Evolutionary conservation across 1,140 invertebrate genomes (phyloP).

Genomic region (Drosophila bocki): DNA sequence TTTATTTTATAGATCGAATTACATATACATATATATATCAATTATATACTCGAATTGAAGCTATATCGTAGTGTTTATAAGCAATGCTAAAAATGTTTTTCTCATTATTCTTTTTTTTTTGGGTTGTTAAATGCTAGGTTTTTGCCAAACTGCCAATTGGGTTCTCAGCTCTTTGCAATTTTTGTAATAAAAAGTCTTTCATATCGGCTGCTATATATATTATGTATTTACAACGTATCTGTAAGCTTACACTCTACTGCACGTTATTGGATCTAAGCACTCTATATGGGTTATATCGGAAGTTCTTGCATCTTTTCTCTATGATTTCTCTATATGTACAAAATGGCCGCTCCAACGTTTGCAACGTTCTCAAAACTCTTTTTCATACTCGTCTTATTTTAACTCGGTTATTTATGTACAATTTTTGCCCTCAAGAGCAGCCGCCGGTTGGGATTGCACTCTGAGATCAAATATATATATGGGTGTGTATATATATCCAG

Average conservation of each 20-base stretch:
- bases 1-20: conserved; percentile 20
- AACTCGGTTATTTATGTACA: conserved; percentile 20
- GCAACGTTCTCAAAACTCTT: conserved; percentile 48
- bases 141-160: conserved; percentile 42
- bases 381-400: too few relatives aligned
- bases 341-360: conserved; percentile 60
- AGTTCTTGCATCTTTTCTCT: conserved; percentile 41
- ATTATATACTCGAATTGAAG: conserved; percentile 58
- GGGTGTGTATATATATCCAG: conserved; percentile 2
- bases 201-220: conserved; percentile 39
- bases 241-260: conserved; percentile 41
- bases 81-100: conserved; percentile 65
- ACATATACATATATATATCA: conserved; percentile 24
- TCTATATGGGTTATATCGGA: conserved; percentile 43
- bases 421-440: conserved; percentile 30
- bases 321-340: conserved; percentile 46
- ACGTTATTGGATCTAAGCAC: conserved; percentile 42
- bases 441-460: conserved; percentile 72
- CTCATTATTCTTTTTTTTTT: conserved; percentile 3
- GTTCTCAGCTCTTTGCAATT: conserved; percentile 17
- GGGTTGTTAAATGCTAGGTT: conserved; percentile 63
- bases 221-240: conserved; percentile 32
- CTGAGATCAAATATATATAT: conserved; percentile 75
- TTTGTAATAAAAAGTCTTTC: conserved; percentile 66
- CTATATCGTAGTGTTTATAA: conserved; percentile 57